These are phyloP conservation scores for Rhagoletis pomonella DNA, from an alignment of 1,140 invertebrate species.

Conservation along the genomic window DNA sequence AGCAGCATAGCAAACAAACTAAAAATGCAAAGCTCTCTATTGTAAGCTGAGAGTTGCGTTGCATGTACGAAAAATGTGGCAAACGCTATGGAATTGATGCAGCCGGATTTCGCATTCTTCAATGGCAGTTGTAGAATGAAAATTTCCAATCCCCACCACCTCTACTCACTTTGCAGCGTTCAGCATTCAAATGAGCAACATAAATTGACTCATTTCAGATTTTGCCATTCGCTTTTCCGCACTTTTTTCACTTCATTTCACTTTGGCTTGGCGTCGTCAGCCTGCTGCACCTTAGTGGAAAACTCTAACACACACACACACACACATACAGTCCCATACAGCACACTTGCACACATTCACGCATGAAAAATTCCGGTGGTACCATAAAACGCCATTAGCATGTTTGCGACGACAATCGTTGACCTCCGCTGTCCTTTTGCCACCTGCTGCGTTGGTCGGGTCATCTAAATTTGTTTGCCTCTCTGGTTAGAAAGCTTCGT, in stretches of 20 bases:
- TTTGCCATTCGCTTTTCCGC: background rate
- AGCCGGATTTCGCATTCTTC: too few relatives aligned
- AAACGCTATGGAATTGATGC: too few relatives aligned
- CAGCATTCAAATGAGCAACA: background rate
- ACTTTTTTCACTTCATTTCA: background rate
- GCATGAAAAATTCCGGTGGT: background rate
- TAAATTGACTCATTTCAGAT: background rate
- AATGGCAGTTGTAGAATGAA: too few relatives aligned
- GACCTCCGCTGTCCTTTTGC: background rate
- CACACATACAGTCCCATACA: background rate
- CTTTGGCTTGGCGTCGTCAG: background rate
- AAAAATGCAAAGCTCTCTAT: too few relatives aligned
- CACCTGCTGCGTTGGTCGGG: background rate
- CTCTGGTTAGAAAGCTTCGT: background rate
- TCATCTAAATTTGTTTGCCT: background rate
- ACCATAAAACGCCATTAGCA: slow-evolving; percentile 16
- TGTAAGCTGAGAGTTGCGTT: too few relatives aligned
- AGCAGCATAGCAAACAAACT: background rate
- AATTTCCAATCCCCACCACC: too few relatives aligned
- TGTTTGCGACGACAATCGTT: background rate
- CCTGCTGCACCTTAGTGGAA: background rate
- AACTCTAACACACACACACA: background rate
- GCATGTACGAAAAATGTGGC: too few relatives aligned
- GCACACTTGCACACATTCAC: background rate
- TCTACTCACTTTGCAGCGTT: background rate